These are phyloP conservation scores for Hydroisotoma schaefferi DNA, from an alignment of 2,888 invertebrate species.

Conservation along the genomic window DNA sequence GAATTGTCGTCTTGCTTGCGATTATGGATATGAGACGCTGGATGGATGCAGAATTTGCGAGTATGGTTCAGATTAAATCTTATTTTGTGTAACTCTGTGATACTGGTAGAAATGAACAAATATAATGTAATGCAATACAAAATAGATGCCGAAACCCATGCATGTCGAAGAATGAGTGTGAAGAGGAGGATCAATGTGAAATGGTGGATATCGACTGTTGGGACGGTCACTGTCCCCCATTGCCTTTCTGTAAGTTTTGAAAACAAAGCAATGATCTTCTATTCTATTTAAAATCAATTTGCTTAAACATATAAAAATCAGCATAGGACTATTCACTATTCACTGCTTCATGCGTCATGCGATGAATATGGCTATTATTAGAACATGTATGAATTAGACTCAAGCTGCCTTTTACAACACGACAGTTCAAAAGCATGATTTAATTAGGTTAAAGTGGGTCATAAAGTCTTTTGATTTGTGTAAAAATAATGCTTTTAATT, in stretches of 20 bases:
- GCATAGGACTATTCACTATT: too few relatives aligned
- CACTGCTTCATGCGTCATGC: too few relatives aligned
- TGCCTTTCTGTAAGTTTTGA: slow-evolving; percentile 67
- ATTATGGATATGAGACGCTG: slow-evolving; percentile 71
- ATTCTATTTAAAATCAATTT: too few relatives aligned
- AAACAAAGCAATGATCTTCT: background rate
- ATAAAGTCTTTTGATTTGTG: background rate
- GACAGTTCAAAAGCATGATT: too few relatives aligned
- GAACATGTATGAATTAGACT: too few relatives aligned
- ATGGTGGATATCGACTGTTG: slow-evolving; percentile 81
- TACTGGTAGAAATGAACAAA: background rate
- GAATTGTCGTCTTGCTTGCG: slow-evolving; percentile 75
- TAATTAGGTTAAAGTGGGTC: background rate
- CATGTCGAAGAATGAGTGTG: slow-evolving; percentile 56
- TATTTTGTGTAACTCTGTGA: background rate
- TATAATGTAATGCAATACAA: background rate
- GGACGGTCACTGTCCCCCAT: slow-evolving; percentile 78
- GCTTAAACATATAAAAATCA: too few relatives aligned
- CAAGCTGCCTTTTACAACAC: too few relatives aligned
- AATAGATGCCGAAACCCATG: slow-evolving; percentile 73
- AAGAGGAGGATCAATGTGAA: slow-evolving; percentile 62
- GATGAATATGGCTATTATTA: too few relatives aligned
- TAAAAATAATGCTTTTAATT: slow-evolving; percentile 4
- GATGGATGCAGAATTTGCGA: slow-evolving; percentile 73
- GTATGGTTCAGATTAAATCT: slow-evolving; percentile 14